These are phyloP conservation scores for Danio aesculapii DNA, from an alignment of 2,797 vertebrate species.

Conservation along the genomic window DNA sequence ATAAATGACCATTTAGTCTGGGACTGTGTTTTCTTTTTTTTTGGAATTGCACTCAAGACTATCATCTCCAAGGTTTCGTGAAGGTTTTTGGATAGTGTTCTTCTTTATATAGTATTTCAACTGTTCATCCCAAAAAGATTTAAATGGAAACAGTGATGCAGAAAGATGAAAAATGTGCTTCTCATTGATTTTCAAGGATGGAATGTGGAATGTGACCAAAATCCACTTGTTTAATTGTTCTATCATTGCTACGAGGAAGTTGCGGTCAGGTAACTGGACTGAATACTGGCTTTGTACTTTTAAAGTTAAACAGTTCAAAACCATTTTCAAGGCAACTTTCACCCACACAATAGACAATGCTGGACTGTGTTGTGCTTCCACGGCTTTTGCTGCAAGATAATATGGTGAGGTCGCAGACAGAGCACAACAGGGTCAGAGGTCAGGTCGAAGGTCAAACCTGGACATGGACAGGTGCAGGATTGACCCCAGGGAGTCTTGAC, in stretches of 20 bases:
- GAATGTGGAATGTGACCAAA: slow-evolving; percentile 45
- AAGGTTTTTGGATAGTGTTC: slow-evolving; percentile 17
- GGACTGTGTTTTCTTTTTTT: not conserved
- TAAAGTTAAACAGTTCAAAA: slow-evolving; percentile 45
- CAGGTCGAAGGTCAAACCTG: slow-evolving; percentile 55
- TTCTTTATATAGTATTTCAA: slow-evolving; percentile 20
- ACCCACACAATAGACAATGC: slow-evolving; percentile 38
- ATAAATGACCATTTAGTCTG: slow-evolving; percentile 49
- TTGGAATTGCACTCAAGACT: slow-evolving; percentile 39
- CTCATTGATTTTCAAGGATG: slow-evolving; percentile 28
- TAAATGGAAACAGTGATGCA: slow-evolving; percentile 24
- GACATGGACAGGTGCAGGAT: slow-evolving; percentile 72
- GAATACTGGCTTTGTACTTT: slow-evolving; percentile 45
- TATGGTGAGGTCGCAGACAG: slow-evolving; percentile 48
- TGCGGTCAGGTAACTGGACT: slow-evolving; percentile 28
- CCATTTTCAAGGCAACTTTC: slow-evolving; percentile 18
- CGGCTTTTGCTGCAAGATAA: slow-evolving; percentile 59
- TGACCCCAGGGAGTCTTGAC: slow-evolving; percentile 64
- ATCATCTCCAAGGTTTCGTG: slow-evolving; percentile 44
- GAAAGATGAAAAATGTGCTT: not conserved
- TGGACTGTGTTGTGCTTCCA: slow-evolving; percentile 36
- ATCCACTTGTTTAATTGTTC: slow-evolving; percentile 46
- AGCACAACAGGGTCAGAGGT: slow-evolving; percentile 46
- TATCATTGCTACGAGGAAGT: slow-evolving; percentile 34
- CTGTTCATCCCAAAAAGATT: slow-evolving; percentile 48